Percentiles rank a stretch among this genome's conserved stretches.
Evolutionary conservation across 2,888 invertebrate species (phyloP).

Genomic region (Apantesis nais): DNA sequence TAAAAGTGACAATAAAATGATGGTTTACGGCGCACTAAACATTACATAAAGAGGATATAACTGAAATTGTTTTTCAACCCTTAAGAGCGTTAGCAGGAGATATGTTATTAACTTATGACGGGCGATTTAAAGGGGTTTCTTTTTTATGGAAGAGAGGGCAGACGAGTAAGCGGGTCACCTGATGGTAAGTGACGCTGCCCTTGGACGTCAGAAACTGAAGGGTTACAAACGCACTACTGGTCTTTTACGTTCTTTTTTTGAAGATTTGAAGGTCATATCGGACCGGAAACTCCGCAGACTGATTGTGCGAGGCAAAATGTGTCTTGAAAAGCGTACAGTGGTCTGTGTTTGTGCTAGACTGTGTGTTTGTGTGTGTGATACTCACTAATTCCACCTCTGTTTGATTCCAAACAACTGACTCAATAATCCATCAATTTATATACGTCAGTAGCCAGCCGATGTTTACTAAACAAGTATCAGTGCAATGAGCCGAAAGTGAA

Average conservation of each 20-base stretch:
- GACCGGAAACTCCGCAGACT: no score
- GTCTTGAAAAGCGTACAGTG: no score
- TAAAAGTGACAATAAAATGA: slow-evolving; percentile 33
- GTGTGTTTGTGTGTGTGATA: not conserved
- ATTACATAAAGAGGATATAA: slow-evolving; percentile 21
- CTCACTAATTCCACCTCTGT: not conserved
- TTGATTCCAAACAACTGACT: not conserved
- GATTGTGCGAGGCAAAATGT: no score
- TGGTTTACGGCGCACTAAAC: slow-evolving; percentile 26
- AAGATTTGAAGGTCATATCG: no score
- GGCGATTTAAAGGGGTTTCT: not conserved
- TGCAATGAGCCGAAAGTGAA: not conserved
- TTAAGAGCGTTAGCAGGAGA: not conserved
- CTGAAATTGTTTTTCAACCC: not conserved
- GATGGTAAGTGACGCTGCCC: no score
- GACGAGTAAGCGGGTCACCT: no score
- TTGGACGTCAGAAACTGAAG: no score
- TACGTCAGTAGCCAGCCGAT: not conserved
- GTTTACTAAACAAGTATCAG: not conserved
- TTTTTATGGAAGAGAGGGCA: no score
- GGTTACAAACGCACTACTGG: no score
- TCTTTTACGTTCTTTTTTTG: no score
- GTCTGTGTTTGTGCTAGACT: not conserved
- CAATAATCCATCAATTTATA: not conserved
- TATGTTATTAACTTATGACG: not conserved